Evolutionary conservation across 2,888 invertebrate species (phyloP).

Genomic region (Gerris lacustris): DNA sequence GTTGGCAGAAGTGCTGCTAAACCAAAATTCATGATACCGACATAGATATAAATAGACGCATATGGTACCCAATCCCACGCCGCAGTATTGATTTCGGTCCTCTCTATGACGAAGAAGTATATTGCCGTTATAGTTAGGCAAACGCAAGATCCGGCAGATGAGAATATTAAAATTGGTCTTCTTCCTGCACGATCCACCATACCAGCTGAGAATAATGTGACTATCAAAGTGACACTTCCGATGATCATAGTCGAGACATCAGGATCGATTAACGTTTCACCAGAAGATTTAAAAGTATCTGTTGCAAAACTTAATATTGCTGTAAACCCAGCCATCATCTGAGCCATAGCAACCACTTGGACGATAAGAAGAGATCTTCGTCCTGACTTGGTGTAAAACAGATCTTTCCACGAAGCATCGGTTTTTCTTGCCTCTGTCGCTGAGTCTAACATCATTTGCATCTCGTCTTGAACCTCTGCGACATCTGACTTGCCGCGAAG

Average conservation of each 20-base stretch:
- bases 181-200: conserved; percentile 8
- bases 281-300: not conserved
- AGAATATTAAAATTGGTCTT: conserved; percentile 4
- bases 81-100: not conserved
- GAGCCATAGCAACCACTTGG: not conserved
- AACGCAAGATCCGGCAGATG: not conserved
- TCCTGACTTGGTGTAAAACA: not conserved
- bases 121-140: not conserved
- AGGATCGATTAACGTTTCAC: conserved; percentile 2
- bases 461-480: conserved; percentile 12
- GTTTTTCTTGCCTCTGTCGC: conserved; percentile 11
- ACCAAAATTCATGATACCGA: not conserved
- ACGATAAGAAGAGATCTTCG: conserved; percentile 2
- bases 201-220: conserved; percentile 15
- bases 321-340: conserved; percentile 1
- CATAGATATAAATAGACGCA: not conserved
- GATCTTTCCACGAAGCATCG: conserved; percentile 15
- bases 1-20: conserved; percentile 6
- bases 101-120: not conserved
- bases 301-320: not conserved
- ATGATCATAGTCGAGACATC: not conserved
- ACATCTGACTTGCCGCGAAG: conserved; percentile 11
- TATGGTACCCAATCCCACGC: not conserved
- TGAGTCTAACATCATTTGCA: conserved; percentile 10
- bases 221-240: not conserved